phyloP scores from a whole-genome alignment of 2,797 vertebrate genomes.

The Brachyalestes nurse region DNA sequence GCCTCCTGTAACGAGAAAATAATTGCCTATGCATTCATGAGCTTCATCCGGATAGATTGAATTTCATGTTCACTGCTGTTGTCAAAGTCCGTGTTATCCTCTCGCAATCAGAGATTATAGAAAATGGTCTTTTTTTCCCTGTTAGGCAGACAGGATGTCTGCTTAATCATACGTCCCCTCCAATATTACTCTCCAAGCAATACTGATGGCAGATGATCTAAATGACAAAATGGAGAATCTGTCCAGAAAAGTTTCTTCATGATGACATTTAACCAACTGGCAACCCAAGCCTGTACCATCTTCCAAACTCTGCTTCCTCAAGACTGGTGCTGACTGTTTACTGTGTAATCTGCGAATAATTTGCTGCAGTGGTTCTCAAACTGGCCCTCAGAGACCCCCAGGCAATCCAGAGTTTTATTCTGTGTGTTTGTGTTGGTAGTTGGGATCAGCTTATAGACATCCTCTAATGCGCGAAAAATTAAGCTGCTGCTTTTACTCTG shows the following conservation, averaged over 20 bases:
- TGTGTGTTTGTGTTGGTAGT: no score
- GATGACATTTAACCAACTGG: not conserved
- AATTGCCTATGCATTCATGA: conserved; percentile 16
- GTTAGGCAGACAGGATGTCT: conserved; percentile 19
- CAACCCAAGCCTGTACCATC: not conserved
- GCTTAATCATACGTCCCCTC: not conserved
- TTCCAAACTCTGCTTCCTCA: not conserved
- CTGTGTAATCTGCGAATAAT: no score
- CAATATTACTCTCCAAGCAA: not conserved
- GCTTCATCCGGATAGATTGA: not conserved
- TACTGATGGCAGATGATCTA: not conserved
- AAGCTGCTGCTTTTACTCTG: no score
- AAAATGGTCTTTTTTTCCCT: conserved; percentile 11
- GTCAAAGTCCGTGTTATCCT: conserved; percentile 1
- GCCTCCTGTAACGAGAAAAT: conserved; percentile 22
- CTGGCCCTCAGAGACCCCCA: no score
- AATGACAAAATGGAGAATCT: not conserved
- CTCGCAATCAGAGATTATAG: conserved; percentile 14
- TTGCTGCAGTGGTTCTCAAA: no score
- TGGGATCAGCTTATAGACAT: no score
- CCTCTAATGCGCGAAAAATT: no score
- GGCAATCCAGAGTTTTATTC: no score
- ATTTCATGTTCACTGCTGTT: conserved; percentile 28
- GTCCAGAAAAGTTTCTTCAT: not conserved
- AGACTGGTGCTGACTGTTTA: not conserved